A percentile compares a stretch with the other conserved stretches of the same genome.
These are phyloP conservation scores for Dioctria linearis DNA, from an alignment of 2,888 invertebrate species.

Conservation along the genomic window DNA sequence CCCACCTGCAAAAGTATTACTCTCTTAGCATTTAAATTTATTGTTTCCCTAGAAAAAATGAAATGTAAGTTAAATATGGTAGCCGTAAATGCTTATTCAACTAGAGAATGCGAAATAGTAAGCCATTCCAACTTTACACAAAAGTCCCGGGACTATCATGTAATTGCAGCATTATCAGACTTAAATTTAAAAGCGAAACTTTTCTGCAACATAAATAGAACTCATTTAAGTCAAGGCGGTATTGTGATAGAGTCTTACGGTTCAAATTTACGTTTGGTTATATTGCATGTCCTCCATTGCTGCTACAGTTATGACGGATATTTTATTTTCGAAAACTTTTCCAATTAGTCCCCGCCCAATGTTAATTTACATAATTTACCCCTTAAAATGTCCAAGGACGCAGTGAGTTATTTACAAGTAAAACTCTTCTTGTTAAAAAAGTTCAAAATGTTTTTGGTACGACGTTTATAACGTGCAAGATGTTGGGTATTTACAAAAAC, in stretches of 20 bases:
- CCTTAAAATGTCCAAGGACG: slow-evolving; percentile 32
- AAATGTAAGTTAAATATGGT: too few species aligned
- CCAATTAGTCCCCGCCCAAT: slow-evolving; percentile 37
- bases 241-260: not conserved
- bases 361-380: slow-evolving; percentile 44
- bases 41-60: too few species aligned
- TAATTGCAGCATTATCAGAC: slow-evolving; percentile 21
- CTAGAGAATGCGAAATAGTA: not conserved
- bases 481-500: slow-evolving; percentile 7
- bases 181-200: slow-evolving; percentile 31
- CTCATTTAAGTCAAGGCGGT: not conserved
- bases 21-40: not conserved
- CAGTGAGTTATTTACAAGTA: slow-evolving; percentile 33
- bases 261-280: not conserved
- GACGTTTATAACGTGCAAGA: slow-evolving; percentile 11
- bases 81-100: too few species aligned
- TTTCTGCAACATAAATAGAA: slow-evolving; percentile 34
- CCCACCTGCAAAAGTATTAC: not conserved
- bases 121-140: not conserved
- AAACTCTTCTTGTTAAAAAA: not conserved
- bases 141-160: not conserved
- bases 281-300: not conserved
- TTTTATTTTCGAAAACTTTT: slow-evolving; percentile 23
- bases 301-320: slow-evolving; percentile 3
- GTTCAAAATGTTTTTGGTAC: not conserved